Percentiles rank a stretch among this genome's conserved stretches.
Evolutionary conservation across 2,797 vertebrate species (phyloP).

Genomic region (Channa striata): DNA sequence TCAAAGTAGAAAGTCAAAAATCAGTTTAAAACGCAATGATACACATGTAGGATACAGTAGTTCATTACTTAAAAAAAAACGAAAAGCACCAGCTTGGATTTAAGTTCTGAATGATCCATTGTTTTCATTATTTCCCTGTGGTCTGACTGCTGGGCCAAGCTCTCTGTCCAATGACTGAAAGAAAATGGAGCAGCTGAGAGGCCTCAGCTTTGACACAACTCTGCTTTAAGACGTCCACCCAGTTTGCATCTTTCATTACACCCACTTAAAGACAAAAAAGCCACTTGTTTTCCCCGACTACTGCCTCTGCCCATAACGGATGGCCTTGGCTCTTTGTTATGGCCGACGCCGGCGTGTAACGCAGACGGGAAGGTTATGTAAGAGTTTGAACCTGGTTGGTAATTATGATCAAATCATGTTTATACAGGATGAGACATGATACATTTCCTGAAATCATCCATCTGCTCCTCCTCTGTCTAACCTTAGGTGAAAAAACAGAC

Average conservation of each 20-base stretch:
- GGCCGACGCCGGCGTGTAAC: slow-evolving; percentile 45
- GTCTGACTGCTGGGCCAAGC: slow-evolving; percentile 21
- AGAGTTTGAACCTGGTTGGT: slow-evolving; percentile 58
- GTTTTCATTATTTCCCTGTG: slow-evolving; percentile 21
- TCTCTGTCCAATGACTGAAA: slow-evolving; percentile 27
- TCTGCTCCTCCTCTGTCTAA: slow-evolving; percentile 39
- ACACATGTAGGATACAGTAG: slow-evolving; percentile 11
- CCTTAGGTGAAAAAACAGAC: slow-evolving; percentile 34
- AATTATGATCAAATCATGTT: slow-evolving; percentile 40
- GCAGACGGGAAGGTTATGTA: slow-evolving; percentile 45
- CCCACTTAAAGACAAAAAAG: slow-evolving; percentile 71
- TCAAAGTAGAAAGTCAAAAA: neutral
- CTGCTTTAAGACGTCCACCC: slow-evolving; percentile 68
- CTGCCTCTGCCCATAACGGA: slow-evolving; percentile 68
- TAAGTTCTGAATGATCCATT: slow-evolving; percentile 40
- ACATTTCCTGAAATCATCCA: slow-evolving; percentile 38
- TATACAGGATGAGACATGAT: slow-evolving; percentile 34
- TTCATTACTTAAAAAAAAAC: neutral
- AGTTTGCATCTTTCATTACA: slow-evolving; percentile 73
- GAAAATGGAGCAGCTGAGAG: slow-evolving; percentile 46
- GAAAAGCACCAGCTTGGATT: slow-evolving; percentile 17
- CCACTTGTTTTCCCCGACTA: slow-evolving; percentile 66
- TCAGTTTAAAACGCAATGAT: neutral
- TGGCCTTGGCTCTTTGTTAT: slow-evolving; percentile 56
- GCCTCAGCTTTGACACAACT: slow-evolving; percentile 51